Evolutionary conservation across 1,140 invertebrate genomes (phyloP).

Genomic region (Pogonus chalceus): DNA sequence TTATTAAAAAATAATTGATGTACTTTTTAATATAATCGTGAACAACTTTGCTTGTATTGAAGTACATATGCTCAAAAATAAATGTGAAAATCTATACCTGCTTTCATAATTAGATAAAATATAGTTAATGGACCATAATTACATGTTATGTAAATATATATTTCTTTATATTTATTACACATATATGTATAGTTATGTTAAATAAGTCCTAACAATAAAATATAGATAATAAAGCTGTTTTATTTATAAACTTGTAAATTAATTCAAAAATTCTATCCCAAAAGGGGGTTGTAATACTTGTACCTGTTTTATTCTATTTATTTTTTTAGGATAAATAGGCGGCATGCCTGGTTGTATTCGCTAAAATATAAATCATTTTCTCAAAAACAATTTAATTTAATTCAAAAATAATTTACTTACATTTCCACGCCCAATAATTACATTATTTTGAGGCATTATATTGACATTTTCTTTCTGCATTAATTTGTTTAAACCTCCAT

Average conservation of each 20-base stretch:
- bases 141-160: no score
- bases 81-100: no score
- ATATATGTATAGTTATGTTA: neutral
- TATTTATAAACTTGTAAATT: conserved; percentile 3
- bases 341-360: conserved; percentile 15
- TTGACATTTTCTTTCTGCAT: conserved; percentile 8
- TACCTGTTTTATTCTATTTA: neutral
- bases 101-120: no score
- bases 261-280: conserved; percentile 28
- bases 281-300: conserved; percentile 23
- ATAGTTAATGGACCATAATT: no score
- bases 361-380: no score
- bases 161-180: conserved; percentile 1
- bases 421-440: neutral
- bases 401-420: no score
- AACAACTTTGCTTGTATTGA: no score
- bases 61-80: no score
- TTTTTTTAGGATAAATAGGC: neutral
- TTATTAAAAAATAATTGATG: no score
- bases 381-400: no score
- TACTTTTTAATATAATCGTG: no score
- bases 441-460: no score
- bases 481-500: conserved; percentile 20
- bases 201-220: neutral
- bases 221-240: conserved; percentile 2